phyloP scores from a whole-genome alignment of 2,113 vertebrate genomes.

The Asarcornis scutulata region DNA sequence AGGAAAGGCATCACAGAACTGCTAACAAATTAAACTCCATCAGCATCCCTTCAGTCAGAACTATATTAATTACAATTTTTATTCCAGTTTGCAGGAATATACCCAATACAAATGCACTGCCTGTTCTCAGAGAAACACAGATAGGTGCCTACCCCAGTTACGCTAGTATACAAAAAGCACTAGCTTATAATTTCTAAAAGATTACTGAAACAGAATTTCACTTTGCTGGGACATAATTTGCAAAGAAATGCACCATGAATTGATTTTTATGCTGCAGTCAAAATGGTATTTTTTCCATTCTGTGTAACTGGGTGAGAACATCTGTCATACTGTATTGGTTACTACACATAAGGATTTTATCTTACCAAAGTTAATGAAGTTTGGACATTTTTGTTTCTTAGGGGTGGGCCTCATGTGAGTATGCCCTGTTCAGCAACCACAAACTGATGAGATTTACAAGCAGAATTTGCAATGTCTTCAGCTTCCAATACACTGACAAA shows the following conservation, averaged over 20 bases:
- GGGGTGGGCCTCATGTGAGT: fast-evolving
- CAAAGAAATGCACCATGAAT: neutral
- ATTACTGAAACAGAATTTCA: neutral
- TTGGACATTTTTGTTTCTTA: neutral
- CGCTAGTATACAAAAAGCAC: fast-evolving
- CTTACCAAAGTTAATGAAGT: neutral
- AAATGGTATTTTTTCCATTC: neutral
- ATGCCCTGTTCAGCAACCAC: neutral
- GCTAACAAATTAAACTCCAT: neutral
- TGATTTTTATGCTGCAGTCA: neutral
- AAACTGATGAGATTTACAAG: neutral
- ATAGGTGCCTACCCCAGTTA: neutral
- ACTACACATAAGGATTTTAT: neutral
- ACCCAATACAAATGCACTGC: neutral
- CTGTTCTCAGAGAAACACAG: neutral
- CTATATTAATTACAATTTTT: neutral
- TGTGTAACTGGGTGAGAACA: neutral
- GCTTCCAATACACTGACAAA: neutral
- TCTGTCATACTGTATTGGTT: too few species aligned
- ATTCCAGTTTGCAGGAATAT: neutral
- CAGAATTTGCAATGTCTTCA: neutral
- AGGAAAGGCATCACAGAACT: neutral
- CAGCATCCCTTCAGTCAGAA: neutral
- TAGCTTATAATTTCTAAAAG: neutral
- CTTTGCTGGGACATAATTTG: neutral